Base-by-base conservation (phyloP, 2,888 invertebrate genomes). In the Oxyscelio sp. region DNA sequence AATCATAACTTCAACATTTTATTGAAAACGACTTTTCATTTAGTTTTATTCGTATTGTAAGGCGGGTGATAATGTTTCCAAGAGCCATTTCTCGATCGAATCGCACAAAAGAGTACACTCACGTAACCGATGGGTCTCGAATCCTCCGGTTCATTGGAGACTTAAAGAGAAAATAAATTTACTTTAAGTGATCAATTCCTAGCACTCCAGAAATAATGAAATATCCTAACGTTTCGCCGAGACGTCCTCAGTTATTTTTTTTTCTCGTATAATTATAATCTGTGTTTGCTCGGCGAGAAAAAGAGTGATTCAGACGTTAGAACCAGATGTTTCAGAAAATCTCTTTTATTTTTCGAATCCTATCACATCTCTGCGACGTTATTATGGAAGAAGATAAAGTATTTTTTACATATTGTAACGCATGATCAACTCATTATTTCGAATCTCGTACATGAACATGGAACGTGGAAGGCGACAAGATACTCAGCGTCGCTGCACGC, bases 321-420 rank as follows among this genome's bases (percentile, higher is more conserved):
- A 24, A 21, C 34, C 59, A 73, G 71, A 73, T 73, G 71, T 40
- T 43, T n/a, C 45, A 17, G 56, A n/a, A 70, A 58, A 56, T 56
- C 61, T 59, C 38, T 38, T 48, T 38, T 38, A 50, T 50, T 59
- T 13, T 17, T 1, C 59, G 22, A 50, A 50, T 71, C 50, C 59
- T 38, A 15, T 45, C 17, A 34, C 31, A 3, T n/a, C 45, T 56
- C 27, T 48, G 59, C 13, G 52, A 54, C 40, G 11, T 73, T 68
- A 43, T 40, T 40, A 11, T 27, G 31, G 22, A 22, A 38, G 24
- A 40, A 45, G 56, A 70, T 70, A 58, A 56, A 27, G 5, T n/a
- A 24, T 34, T 65, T 50, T 43, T 9, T 8, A n/a, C 5, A 19
- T 43, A 45, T 27, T 17, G 11, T 31, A 59, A 48, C 11, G 34